phyloP scores from a whole-genome alignment of 1,140 invertebrate genomes.

The Diplogasteroides magnus region DNA sequence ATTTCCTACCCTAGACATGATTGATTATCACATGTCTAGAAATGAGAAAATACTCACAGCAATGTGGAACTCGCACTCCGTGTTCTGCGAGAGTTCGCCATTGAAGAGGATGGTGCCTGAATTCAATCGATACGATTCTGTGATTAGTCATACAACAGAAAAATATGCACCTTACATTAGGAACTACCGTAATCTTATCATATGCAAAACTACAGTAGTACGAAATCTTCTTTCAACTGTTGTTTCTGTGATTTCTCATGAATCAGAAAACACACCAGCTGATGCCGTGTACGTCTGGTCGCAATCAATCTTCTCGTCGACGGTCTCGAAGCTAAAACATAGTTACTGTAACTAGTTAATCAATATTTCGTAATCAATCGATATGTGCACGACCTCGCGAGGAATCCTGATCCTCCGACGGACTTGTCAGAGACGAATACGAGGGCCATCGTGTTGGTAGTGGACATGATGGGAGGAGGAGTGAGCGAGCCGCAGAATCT shows the following conservation, averaged over 20 bases:
- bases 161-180: too few relatives aligned
- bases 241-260: too few relatives aligned
- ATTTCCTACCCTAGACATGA: too few relatives aligned
- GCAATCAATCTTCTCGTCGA: not conserved
- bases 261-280: not conserved
- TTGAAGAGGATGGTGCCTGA: not conserved
- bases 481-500: not conserved
- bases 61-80: not conserved
- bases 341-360: too few relatives aligned
- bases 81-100: not conserved
- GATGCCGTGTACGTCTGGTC: not conserved
- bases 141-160: not conserved
- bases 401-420: not conserved
- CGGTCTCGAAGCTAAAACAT: not conserved
- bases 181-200: too few relatives aligned
- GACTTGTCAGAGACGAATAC: not conserved
- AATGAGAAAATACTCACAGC: not conserved
- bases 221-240: too few relatives aligned
- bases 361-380: not conserved
- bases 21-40: too few relatives aligned
- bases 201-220: too few relatives aligned
- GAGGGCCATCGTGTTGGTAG: not conserved
- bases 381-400: not conserved
- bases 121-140: not conserved
- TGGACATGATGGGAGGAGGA: not conserved